These are phyloP conservation scores for Carcina quercana DNA, from an alignment of 2,888 invertebrate species.

Conservation along the genomic window DNA sequence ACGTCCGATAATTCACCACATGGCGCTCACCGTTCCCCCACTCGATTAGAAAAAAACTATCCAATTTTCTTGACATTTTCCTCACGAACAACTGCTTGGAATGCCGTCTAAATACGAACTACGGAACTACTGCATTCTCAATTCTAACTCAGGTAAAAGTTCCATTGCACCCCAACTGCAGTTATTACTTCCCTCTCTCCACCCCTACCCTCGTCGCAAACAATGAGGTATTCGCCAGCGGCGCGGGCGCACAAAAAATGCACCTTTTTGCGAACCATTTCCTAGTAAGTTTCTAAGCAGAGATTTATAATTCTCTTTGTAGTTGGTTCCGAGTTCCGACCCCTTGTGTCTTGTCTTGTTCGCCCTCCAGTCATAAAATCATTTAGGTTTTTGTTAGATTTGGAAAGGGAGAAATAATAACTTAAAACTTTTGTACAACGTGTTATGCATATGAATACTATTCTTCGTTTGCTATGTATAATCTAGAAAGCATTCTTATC, in stretches of 20 bases:
- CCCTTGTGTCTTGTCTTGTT: constrained; percentile 17
- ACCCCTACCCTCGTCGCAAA: constrained; percentile 34
- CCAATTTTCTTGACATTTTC: constrained; percentile 28
- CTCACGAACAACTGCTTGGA: constrained; percentile 9
- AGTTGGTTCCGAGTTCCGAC: constrained; percentile 9
- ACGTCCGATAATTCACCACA: constrained; percentile 29
- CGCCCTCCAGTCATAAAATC: constrained; percentile 23
- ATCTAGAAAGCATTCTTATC: no score
- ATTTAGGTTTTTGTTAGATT: background rate
- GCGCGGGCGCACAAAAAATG: constrained; percentile 45
- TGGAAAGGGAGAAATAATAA: no score
- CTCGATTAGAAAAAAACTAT: constrained; percentile 48
- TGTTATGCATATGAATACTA: no score
- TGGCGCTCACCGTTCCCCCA: constrained; percentile 35
- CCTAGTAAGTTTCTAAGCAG: constrained; percentile 48
- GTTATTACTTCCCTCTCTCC: constrained; percentile 50
- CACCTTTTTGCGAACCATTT: constrained; percentile 57
- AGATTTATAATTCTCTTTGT: constrained; percentile 28
- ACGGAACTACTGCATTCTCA: constrained; percentile 13
- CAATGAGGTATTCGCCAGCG: constrained; percentile 61
- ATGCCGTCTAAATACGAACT: constrained; percentile 1
- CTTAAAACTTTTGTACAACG: no score
- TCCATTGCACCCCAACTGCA: constrained; percentile 60
- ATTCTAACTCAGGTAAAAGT: constrained; percentile 58
- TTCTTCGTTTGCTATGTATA: no score